Conservation (phyloP, 2,797 vertebrate species). For the Takifugu rubripes region DNA sequence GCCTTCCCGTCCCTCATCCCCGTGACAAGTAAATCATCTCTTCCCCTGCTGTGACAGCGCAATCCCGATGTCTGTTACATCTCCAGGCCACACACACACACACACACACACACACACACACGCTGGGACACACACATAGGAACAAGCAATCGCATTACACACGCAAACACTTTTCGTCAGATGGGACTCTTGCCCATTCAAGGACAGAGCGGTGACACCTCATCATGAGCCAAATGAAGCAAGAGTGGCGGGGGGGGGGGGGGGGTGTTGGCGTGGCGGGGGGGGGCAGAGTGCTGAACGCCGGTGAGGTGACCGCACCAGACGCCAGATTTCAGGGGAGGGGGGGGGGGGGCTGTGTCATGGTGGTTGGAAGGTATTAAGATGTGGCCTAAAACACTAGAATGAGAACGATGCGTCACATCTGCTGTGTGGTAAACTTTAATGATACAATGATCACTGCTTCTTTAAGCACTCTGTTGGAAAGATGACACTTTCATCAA, state of each 20-base stretch:
- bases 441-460: constrained; percentile 5
- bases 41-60: constrained; percentile 64
- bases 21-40: constrained; percentile 70
- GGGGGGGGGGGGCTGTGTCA: too few species aligned
- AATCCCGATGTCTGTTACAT: constrained; percentile 61
- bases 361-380: neutral
- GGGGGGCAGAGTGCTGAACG: constrained; percentile 44
- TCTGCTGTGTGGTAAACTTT: neutral
- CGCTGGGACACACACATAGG: constrained; percentile 4
- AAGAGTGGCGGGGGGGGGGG: constrained; percentile 54
- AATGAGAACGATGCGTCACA: neutral
- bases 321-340: constrained; percentile 42
- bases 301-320: constrained; percentile 27
- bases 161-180: constrained; percentile 41
- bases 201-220: constrained; percentile 70
- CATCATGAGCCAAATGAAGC: constrained; percentile 77
- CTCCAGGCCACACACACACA: constrained; percentile 38
- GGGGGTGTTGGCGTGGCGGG: constrained; percentile 54
- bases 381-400: neutral
- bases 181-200: constrained; percentile 60
- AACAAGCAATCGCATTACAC: constrained; percentile 40
- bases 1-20: constrained; percentile 50
- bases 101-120: constrained; percentile 2
- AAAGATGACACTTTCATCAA: constrained; percentile 4
- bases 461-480: constrained; percentile 9